These are phyloP conservation scores for Anastrepha obliqua DNA, from an alignment of 1,140 invertebrate genomes.

Conservation along the genomic window DNA sequence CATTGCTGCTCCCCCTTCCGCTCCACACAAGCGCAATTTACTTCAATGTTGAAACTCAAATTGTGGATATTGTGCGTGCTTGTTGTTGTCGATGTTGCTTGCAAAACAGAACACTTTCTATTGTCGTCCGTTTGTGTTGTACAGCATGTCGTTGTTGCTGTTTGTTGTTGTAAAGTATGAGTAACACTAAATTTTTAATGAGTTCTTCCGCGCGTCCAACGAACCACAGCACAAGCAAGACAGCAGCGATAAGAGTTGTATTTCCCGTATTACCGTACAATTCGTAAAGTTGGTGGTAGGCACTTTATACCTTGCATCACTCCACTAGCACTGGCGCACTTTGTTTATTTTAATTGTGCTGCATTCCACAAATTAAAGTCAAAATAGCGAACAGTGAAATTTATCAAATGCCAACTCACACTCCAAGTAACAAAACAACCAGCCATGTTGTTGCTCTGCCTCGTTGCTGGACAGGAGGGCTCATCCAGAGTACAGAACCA, in stretches of 20 bases:
- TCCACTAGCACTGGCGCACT: not conserved
- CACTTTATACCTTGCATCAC: not conserved
- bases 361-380: constrained; percentile 57
- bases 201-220: constrained; percentile 55
- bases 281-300: not conserved
- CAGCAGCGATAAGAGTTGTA: not conserved
- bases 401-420: constrained; percentile 54
- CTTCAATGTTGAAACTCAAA: not conserved
- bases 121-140: constrained; percentile 9
- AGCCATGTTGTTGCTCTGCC: not conserved
- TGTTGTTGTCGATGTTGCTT: not conserved
- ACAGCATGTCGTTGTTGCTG: not conserved
- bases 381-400: constrained; percentile 55
- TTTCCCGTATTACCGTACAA: not conserved
- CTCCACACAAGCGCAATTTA: constrained; percentile 26
- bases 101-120: constrained; percentile 20
- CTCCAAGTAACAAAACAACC: not conserved
- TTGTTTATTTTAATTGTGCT: constrained; percentile 47
- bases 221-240: not conserved
- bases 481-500: not conserved
- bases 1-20: constrained; percentile 15
- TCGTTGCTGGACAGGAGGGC: not conserved
- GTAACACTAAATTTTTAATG: constrained; percentile 57
- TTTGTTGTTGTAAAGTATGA: constrained; percentile 37
- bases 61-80: not conserved